phyloP scores from a whole-genome alignment of 2,888 invertebrate genomes.

The Timandra comae region DNA sequence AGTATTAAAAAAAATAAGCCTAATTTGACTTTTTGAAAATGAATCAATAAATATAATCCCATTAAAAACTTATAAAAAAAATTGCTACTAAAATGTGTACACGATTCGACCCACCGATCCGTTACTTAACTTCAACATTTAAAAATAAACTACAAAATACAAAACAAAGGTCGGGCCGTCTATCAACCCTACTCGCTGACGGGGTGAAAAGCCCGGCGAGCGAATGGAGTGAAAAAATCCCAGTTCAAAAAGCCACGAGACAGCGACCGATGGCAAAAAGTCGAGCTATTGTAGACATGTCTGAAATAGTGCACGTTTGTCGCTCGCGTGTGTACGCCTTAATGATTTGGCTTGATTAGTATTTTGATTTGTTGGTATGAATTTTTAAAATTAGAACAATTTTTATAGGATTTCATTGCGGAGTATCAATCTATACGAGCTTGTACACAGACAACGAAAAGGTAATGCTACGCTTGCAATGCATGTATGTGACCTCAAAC shows the following conservation, averaged over 20 bases:
- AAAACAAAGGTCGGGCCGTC: slow-evolving; percentile 12
- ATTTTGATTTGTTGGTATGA: neutral
- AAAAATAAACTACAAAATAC: slow-evolving; percentile 12
- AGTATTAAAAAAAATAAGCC: too few species aligned
- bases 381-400: too few species aligned
- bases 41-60: too few species aligned
- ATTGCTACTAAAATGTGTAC: too few species aligned
- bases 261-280: slow-evolving; percentile 48
- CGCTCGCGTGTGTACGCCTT: neutral
- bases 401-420: too few species aligned
- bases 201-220: slow-evolving; percentile 47
- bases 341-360: slow-evolving; percentile 5
- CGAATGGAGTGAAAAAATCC: slow-evolving; percentile 70
- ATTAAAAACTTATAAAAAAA: too few species aligned
- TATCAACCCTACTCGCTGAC: slow-evolving; percentile 49
- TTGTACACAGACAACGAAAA: too few species aligned
- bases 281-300: slow-evolving; percentile 47
- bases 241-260: slow-evolving; percentile 69
- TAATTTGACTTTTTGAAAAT: too few species aligned
- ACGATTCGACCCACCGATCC: too few species aligned
- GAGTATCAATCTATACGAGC: too few species aligned
- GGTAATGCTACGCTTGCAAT: too few species aligned
- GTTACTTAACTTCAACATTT: neutral
- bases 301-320: slow-evolving; percentile 36
- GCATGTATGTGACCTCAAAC: too few species aligned